Percentiles rank a stretch among this genome's conserved stretches.
Evolutionary conservation across 2,888 invertebrate species (phyloP).

Genomic region (Gnatocerus cornutus): DNA sequence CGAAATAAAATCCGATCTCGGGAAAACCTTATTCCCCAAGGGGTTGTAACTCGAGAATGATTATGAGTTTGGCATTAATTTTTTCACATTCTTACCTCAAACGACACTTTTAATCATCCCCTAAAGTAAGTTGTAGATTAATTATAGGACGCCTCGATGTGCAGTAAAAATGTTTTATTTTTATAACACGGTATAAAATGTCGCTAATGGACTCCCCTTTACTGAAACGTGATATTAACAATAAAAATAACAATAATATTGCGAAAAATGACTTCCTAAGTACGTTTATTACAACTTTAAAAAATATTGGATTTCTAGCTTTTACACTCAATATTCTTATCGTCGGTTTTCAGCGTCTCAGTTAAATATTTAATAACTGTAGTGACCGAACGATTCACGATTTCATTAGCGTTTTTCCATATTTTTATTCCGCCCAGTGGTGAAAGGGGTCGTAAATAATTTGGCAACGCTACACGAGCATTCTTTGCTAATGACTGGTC

Average conservation of each 20-base stretch:
- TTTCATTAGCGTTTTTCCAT: too few species aligned
- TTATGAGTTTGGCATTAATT: conserved; percentile 11
- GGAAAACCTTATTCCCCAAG: background rate
- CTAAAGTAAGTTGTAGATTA: conserved; percentile 23
- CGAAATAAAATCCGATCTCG: conserved; percentile 13
- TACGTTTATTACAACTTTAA: background rate
- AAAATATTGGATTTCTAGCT: conserved; percentile 1
- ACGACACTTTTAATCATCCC: conserved; percentile 18
- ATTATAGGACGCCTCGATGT: conserved; percentile 15
- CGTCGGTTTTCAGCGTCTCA: too few species aligned
- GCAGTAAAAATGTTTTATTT: conserved; percentile 26
- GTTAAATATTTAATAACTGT: too few species aligned
- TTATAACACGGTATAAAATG: conserved; percentile 24
- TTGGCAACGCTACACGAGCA: conserved; percentile 22
- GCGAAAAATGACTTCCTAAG: conserved; percentile 2
- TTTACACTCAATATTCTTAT: too few species aligned
- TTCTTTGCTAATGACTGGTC: conserved; percentile 29
- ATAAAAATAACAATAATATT: conserved; percentile 16
- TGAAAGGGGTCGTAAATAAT: conserved; percentile 28
- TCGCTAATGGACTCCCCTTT: conserved; percentile 19
- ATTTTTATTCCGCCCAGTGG: conserved; percentile 1
- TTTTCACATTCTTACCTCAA: conserved; percentile 25
- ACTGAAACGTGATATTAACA: conserved; percentile 19
- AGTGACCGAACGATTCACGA: too few species aligned
- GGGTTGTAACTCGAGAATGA: conserved; percentile 23